phyloP scores from a whole-genome alignment of 1,140 invertebrate genomes.

The Hyphantria cunea region DNA sequence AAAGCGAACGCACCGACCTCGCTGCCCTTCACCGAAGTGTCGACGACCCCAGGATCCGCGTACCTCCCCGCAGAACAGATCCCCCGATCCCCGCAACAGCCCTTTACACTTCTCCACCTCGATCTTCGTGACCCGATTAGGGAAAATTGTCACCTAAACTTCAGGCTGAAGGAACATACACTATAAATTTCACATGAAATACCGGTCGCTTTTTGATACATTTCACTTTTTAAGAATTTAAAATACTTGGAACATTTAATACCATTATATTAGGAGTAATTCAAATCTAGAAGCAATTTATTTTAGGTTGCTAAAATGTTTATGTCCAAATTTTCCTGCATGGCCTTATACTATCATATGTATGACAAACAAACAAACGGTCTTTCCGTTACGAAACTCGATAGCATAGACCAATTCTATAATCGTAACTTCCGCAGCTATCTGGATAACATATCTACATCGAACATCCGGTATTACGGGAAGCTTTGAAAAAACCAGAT shows the following conservation, averaged over 20 bases:
- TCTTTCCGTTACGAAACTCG: not conserved
- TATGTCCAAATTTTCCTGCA: too few relatives aligned
- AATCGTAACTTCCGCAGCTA: constrained; percentile 6
- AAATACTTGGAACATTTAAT: too few relatives aligned
- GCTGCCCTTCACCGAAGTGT: constrained; percentile 75
- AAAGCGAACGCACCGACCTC: constrained; percentile 77
- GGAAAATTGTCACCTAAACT: constrained; percentile 39
- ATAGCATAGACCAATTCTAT: constrained; percentile 1
- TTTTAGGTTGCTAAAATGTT: too few relatives aligned
- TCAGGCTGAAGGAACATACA: not conserved
- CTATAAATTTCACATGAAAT: not conserved
- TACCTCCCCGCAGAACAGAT: constrained; percentile 35
- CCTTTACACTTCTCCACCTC: constrained; percentile 52
- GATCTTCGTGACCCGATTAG: constrained; percentile 71
- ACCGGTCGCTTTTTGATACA: not conserved
- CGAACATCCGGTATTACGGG: not conserved
- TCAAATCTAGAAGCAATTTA: not conserved
- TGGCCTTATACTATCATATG: not conserved
- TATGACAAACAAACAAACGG: not conserved
- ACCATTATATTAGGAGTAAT: too few relatives aligned
- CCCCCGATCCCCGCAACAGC: constrained; percentile 37
- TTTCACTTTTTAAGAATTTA: too few relatives aligned
- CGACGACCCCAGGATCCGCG: constrained; percentile 64
- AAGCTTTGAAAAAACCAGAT: constrained; percentile 28
- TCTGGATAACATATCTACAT: not conserved